Evolutionary conservation across 2,888 invertebrate species (phyloP).

Genomic region (Tiliacea citrago): DNA sequence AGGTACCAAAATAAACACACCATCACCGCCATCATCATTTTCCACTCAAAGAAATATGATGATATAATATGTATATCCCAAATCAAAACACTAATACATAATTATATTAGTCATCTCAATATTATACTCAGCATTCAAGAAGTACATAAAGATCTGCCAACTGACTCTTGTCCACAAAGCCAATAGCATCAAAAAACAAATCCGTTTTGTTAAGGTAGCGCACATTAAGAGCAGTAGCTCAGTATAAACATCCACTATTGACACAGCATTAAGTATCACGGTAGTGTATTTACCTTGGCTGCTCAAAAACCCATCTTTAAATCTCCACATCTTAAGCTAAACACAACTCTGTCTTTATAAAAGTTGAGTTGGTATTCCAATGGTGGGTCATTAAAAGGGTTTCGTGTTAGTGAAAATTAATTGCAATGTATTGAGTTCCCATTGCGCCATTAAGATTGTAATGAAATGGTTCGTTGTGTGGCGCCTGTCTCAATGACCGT

Average conservation of each 20-base stretch:
- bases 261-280: constrained; percentile 77
- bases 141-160: constrained; percentile 30
- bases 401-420: constrained; percentile 64
- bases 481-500: constrained; percentile 52
- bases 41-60: background rate
- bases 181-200: constrained; percentile 59
- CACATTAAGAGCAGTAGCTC: constrained; percentile 71
- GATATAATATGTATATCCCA: too few species aligned
- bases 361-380: constrained; percentile 15
- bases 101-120: background rate
- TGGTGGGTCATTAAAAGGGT: constrained; percentile 50
- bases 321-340: constrained; percentile 12
- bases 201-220: constrained; percentile 69
- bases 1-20: background rate
- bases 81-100: background rate
- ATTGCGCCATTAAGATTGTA: constrained; percentile 60
- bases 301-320: constrained; percentile 59
- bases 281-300: constrained; percentile 72
- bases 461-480: constrained; percentile 61
- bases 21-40: too few species aligned
- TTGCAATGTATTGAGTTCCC: constrained; percentile 68
- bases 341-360: background rate
- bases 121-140: background rate
- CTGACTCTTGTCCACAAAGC: constrained; percentile 35
- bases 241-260: constrained; percentile 71